Base-by-base conservation (phyloP, 92 coral and sea anemone genomes). In the Epizoanthus illoricatus region DNA sequence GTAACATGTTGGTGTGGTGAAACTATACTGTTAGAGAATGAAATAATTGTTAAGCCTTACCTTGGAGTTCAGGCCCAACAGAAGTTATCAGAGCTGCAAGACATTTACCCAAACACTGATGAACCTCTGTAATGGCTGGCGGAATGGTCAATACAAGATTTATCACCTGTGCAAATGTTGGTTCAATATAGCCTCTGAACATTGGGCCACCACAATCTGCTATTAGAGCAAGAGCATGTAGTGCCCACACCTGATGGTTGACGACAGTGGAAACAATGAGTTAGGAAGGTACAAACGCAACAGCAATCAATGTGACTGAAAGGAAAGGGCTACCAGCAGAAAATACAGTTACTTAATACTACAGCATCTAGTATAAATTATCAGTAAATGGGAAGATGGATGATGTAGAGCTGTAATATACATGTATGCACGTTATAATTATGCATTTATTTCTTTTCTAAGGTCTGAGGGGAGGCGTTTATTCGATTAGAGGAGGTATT, bases 181-280 rank as follows among this genome's bases (percentile, higher is more conserved):
- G 99, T 67, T 94, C 92, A 55, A 96, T 95, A 80, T 96, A 96
- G 74, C 99, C 89, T 80, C 99, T 81, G 84, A 96, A 96, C 99
- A 96, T 96, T 28, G 99, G 99, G 21, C 99, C 99, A 54, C 99
- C 99, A 89, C 99, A 94, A 78, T 96, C 99, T 43, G 99, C 98
- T 74, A 96, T 96, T 61, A 93, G 90, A 39, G 99, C 98, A 43
- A 96, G 89, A 15, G 99, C 99, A 72, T 96, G 99, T 62, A 96
- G 64, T 18, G 99, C 99, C 99, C 99, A 96, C 5, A 96, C 99
- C 99, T 96, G 82, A 0, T 57, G 36, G 36, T 28, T 28, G 36
- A 28, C 36, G 7, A 58, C 39, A 62, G 15, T 42, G 15, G 18
- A 66, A 18, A 49, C 21, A 13, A 28, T 8, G 42, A 6, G 5